Percentiles rank a stretch among this genome's conserved stretches.
Evolutionary conservation across 2,113 vertebrate species (phyloP).

Genomic region (Sitta europaea): DNA sequence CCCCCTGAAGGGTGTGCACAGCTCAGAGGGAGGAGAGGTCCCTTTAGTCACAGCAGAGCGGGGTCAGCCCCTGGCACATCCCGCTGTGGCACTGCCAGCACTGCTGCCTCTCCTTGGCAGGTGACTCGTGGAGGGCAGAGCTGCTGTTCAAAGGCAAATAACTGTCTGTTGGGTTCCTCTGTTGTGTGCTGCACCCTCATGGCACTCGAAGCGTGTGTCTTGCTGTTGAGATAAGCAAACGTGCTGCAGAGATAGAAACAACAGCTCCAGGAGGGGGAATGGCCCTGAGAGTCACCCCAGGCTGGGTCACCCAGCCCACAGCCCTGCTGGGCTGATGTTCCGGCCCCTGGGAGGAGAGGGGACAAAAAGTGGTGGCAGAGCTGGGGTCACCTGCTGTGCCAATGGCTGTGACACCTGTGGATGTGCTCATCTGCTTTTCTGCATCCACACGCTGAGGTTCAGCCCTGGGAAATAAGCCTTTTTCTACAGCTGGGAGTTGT

Average conservation of each 20-base stretch:
- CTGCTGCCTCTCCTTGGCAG: neutral
- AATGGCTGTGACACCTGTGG: neutral
- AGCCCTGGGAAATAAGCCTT: neutral
- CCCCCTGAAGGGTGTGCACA: neutral
- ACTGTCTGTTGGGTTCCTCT: neutral
- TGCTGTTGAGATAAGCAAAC: slow-evolving; percentile 51
- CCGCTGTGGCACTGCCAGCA: neutral
- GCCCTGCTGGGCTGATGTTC: neutral
- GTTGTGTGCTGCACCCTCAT: neutral
- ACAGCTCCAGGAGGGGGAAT: neutral
- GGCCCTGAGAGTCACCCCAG: neutral
- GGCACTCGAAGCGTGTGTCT: neutral
- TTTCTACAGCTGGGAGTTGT: neutral
- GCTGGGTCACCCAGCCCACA: neutral
- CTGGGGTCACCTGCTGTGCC: neutral
- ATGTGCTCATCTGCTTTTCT: neutral
- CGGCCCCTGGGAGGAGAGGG: neutral
- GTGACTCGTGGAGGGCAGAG: neutral
- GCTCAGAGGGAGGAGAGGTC: neutral
- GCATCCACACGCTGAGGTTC: fast-evolving
- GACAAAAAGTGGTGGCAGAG: neutral
- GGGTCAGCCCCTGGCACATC: neutral
- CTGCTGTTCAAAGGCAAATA: neutral
- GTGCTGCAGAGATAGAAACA: neutral
- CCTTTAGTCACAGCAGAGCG: neutral